Evolutionary conservation across 92 coral and sea anemone species (phyloP), one percentile per base, ranked within the genome.

Genomic region (Ricordea florida): DNA sequence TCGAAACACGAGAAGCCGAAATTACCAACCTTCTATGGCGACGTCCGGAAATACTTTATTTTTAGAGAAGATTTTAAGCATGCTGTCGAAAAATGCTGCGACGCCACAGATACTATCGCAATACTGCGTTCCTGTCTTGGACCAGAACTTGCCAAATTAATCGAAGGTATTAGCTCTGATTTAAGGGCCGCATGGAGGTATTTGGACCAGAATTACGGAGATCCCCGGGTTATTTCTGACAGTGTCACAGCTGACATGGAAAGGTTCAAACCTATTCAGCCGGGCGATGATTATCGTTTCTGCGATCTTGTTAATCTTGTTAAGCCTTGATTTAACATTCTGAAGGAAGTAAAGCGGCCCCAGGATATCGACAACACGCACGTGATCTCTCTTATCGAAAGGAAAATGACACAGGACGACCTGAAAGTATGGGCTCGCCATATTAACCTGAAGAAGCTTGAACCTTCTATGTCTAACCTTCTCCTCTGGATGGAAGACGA

Each of bases 361-460:
- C 81, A 79, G 27, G 77, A 85, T 36, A 85, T 85, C 61, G 62
- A 84, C 65, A 82, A 82, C 41, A 73, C 69, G 14, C 77, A 82
- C 22, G 70, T 64, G 14, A 37, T 53, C 6, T 61, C 72, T 10
- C 23, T 75, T 13, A 62, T 75, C 31, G 70, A 72, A 30, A 43
- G 50, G 46, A 78, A 85, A 36, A 63, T 85, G 81, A 57, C 69
- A 5, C 52, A 79, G 29, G 90, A 85, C 36, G 86, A 85, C 56
- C 36, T 79, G 0, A 63, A 37, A 59, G 77, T 79, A 23, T 85
- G 90, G 86, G 71, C 90, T 3, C 66, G 87, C 21, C 69, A 57
- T 42, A 47, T 80, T 23, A 37, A 53, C 67, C 26, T 35, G 2
- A 57, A 50, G 41, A 84, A 60, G 59, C 36, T 70, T 10, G 72